phyloP scores from a whole-genome alignment of 2,113 vertebrate genomes.

The Otolemur garnettii region DNA sequence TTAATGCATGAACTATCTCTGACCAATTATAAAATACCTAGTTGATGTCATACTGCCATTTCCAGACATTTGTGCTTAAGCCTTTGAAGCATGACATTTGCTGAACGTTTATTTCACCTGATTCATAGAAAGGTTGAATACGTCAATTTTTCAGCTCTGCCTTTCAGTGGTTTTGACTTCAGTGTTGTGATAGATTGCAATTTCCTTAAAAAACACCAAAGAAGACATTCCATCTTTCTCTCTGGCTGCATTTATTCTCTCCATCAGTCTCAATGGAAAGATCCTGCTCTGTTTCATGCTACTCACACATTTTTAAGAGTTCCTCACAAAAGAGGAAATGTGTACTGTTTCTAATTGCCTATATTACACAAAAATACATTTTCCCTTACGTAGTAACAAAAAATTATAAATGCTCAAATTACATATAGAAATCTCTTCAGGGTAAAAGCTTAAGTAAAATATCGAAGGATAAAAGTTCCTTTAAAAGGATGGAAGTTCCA shows the following conservation, averaged over 20 bases:
- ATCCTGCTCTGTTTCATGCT: not conserved
- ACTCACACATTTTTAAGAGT: not conserved
- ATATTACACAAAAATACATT: constrained; percentile 50
- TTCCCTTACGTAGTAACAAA: constrained; percentile 27
- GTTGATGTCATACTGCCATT: constrained; percentile 1
- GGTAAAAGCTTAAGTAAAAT: constrained; percentile 17
- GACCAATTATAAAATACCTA: constrained; percentile 40
- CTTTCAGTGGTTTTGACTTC: constrained; percentile 51
- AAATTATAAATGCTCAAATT: not conserved
- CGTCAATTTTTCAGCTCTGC: constrained; percentile 18
- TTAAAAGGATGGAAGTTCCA: not conserved
- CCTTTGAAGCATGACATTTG: constrained; percentile 26
- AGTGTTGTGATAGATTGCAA: constrained; percentile 30
- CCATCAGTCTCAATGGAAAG: not conserved
- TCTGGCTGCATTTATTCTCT: constrained; percentile 41
- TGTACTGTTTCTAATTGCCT: not conserved
- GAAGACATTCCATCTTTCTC: constrained; percentile 40
- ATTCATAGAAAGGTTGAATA: constrained; percentile 41
- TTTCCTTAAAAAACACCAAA: constrained; percentile 57
- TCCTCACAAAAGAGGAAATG: constrained; percentile 37
- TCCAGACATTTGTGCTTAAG: constrained; percentile 18
- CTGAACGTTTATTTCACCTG: constrained; percentile 28
- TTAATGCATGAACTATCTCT: constrained; percentile 12
- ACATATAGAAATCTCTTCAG: not conserved
- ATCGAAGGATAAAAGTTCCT: not conserved